Evolutionary conservation across 2,888 invertebrate genomes (phyloP).

Genomic region (Himalopsyche anomala): DNA sequence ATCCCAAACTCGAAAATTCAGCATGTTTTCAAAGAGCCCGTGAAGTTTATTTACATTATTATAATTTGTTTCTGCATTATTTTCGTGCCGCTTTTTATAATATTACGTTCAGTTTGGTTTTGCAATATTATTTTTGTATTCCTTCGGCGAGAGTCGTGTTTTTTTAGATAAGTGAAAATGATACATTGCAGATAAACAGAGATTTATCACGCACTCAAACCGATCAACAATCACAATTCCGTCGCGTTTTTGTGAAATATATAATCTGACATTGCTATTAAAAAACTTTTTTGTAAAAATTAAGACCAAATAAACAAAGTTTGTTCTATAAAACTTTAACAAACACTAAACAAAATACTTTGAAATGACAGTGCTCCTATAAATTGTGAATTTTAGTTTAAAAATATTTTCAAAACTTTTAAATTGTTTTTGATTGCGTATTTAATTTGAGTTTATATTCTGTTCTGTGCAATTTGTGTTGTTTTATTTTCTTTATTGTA

Average conservation of each 20-base stretch:
- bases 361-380: slow-evolving; percentile 10
- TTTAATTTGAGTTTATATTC: slow-evolving; percentile 47
- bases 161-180: slow-evolving; percentile 40
- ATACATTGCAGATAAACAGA: slow-evolving; percentile 8
- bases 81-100: slow-evolving; percentile 18
- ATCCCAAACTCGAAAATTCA: slow-evolving; percentile 48
- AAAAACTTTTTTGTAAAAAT: background rate
- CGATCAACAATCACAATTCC: slow-evolving; percentile 19
- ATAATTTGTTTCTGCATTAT: slow-evolving; percentile 42
- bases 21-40: slow-evolving; percentile 21
- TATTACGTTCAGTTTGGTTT: slow-evolving; percentile 37
- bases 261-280: background rate
- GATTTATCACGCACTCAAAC: slow-evolving; percentile 27
- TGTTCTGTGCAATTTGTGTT: slow-evolving; percentile 45
- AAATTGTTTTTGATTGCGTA: slow-evolving; percentile 45
- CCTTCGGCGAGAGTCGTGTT: background rate
- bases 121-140: slow-evolving; percentile 1
- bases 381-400: slow-evolving; percentile 27
- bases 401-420: slow-evolving; percentile 41
- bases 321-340: background rate
- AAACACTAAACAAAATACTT: slow-evolving; percentile 22
- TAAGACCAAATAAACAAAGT: background rate
- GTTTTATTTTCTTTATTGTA: slow-evolving; percentile 34
- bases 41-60: slow-evolving; percentile 44
- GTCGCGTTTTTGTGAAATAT: slow-evolving; percentile 18